Evolutionary conservation across 2,797 vertebrate species (phyloP).

Genomic region (Phoebastria nigripes): DNA sequence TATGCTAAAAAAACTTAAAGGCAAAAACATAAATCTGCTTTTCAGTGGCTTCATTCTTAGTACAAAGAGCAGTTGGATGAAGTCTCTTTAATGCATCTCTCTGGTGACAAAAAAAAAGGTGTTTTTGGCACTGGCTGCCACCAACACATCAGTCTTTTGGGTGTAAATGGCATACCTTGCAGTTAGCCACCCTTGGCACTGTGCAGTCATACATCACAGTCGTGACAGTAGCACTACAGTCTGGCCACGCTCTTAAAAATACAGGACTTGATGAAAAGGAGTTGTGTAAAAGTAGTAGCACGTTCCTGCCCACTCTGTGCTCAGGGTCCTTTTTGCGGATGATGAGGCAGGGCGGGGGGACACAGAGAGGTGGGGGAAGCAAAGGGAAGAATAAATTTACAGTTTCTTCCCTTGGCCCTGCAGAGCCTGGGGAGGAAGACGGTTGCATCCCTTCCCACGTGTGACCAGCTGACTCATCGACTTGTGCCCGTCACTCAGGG

Average conservation of each 20-base stretch:
- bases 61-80: not conserved
- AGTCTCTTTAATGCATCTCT: not conserved
- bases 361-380: not conserved
- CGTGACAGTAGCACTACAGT: not conserved
- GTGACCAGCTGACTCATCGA: not conserved
- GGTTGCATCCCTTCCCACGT: not conserved
- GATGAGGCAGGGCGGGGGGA: not conserved
- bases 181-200: not conserved
- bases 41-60: not conserved
- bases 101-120: not conserved
- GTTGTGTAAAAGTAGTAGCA: not conserved
- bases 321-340: not conserved
- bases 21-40: not conserved
- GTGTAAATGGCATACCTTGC: not conserved
- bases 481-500: not conserved
- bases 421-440: rapidly evolving
- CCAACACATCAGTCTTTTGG: not conserved
- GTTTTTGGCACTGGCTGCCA: not conserved
- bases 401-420: not conserved
- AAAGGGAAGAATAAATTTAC: not conserved
- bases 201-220: not conserved
- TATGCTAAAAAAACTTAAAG: not conserved
- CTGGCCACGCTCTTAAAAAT: not conserved
- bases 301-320: not conserved
- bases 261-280: not conserved